phyloP scores from a whole-genome alignment of 2,888 invertebrate genomes.

The Operophtera brumata region DNA sequence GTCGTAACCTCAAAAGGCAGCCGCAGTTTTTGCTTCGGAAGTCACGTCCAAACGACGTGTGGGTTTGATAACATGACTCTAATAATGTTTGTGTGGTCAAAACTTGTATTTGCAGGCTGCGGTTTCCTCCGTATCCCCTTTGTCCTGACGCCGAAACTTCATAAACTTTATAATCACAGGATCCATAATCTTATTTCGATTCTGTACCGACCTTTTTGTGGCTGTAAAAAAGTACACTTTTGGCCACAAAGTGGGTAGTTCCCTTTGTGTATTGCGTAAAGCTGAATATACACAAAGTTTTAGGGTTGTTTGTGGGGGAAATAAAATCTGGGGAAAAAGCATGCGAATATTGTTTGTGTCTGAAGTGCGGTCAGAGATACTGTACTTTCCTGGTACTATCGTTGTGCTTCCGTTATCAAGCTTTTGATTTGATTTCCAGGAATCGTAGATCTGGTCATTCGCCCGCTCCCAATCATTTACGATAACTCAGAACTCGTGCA shows the following conservation, averaged over 20 bases:
- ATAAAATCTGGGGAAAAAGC: conserved; percentile 42
- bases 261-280: conserved; percentile 50
- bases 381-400: neutral
- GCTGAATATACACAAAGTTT: conserved; percentile 52
- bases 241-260: conserved; percentile 45
- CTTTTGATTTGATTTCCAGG: conserved; percentile 3
- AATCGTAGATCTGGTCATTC: neutral
- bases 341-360: conserved; percentile 32
- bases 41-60: conserved; percentile 57
- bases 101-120: conserved; percentile 40
- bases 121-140: conserved; percentile 51
- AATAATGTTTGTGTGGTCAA: conserved; percentile 57
- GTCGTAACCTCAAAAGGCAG: conserved; percentile 32
- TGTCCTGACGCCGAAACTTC: conserved; percentile 60
- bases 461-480: conserved; percentile 28
- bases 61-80: conserved; percentile 47
- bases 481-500: conserved; percentile 41
- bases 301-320: conserved; percentile 44
- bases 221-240: conserved; percentile 63
- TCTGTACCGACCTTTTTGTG: conserved; percentile 68
- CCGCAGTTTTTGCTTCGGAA: conserved; percentile 50
- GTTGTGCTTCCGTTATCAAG: neutral
- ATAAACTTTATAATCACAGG: conserved; percentile 71
- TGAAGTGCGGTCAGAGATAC: conserved; percentile 1
- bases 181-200: conserved; percentile 72